phyloP scores from a whole-genome alignment of 2,113 vertebrate species.

The Colossoma macropomum region DNA sequence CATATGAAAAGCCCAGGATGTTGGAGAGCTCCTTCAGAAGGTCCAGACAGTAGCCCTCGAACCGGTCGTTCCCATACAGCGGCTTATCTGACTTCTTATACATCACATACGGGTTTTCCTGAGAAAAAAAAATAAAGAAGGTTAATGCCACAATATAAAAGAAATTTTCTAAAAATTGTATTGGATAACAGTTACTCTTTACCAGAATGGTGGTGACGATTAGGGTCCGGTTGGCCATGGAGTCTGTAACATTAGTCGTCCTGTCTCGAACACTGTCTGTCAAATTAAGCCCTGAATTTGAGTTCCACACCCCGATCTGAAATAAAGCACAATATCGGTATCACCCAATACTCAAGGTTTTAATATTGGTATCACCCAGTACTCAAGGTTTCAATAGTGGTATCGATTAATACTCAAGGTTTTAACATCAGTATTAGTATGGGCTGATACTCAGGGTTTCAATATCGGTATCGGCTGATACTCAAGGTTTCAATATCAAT shows the following conservation, averaged over 20 bases:
- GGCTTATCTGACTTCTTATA: constrained; percentile 98
- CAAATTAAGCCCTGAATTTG: constrained; percentile 94
- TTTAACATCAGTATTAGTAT: too few relatives aligned
- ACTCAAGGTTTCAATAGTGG: too few relatives aligned
- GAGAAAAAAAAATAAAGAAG: constrained; percentile 18
- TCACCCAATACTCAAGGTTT: too few relatives aligned
- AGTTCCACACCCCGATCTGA: constrained; percentile 97
- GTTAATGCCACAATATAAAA: not conserved
- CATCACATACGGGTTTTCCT: constrained; percentile 99
- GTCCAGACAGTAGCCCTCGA: constrained; percentile 97
- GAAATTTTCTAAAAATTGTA: not conserved
- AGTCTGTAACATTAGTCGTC: constrained; percentile 88
- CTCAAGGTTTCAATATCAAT: too few relatives aligned
- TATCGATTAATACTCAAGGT: too few relatives aligned
- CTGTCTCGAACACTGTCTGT: constrained; percentile 87
- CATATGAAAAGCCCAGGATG: constrained; percentile 95
- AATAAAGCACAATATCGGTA: not conserved
- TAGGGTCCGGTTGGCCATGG: constrained; percentile 92
- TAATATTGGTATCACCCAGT: too few relatives aligned
- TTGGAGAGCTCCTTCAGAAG: constrained; percentile 95
- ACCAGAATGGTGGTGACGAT: constrained; percentile 97
- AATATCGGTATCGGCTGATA: too few relatives aligned
- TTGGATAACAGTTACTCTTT: constrained; percentile 46
- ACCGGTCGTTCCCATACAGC: constrained; percentile 94
- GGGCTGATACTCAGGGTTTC: too few relatives aligned